phyloP scores from a whole-genome alignment of 2,797 vertebrate genomes.

The Ciconia nigra region DNA sequence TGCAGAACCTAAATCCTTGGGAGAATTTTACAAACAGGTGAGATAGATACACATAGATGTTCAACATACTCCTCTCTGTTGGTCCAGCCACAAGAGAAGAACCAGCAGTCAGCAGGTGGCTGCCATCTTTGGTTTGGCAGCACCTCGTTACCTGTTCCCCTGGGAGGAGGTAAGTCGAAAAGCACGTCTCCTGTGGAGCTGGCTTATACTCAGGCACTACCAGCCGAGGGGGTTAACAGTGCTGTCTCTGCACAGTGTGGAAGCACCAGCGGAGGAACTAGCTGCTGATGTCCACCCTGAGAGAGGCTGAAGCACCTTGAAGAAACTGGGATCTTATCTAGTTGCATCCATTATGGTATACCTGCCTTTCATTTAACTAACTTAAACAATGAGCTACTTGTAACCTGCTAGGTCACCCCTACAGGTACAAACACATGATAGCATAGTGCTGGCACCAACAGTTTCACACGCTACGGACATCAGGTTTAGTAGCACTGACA shows the following conservation, averaged over 20 bases:
- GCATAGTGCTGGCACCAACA: neutral
- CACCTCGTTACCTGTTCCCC: fast-evolving
- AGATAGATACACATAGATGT: too few relatives aligned
- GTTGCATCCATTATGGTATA: fast-evolving
- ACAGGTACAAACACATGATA: neutral
- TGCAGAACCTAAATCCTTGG: neutral
- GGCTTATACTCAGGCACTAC: too few relatives aligned
- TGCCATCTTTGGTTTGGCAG: neutral
- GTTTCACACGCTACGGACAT: fast-evolving
- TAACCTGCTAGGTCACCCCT: neutral
- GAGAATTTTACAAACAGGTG: neutral
- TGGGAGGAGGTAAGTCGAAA: too few relatives aligned
- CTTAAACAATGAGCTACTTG: neutral
- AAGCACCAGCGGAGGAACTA: neutral
- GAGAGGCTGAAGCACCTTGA: neutral
- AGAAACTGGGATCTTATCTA: too few relatives aligned
- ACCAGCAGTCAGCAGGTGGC: neutral
- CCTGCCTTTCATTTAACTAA: too few relatives aligned
- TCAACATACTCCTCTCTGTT: fast-evolving
- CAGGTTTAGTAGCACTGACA: neutral
- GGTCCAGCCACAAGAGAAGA: neutral
- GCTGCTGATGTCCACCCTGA: neutral
- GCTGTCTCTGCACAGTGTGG: neutral
- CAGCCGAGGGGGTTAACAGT: fast-evolving
- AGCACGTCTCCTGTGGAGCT: fast-evolving